Evolutionary conservation across 2,797 vertebrate species (phyloP).

Genomic region (Morelia viridis): DNA sequence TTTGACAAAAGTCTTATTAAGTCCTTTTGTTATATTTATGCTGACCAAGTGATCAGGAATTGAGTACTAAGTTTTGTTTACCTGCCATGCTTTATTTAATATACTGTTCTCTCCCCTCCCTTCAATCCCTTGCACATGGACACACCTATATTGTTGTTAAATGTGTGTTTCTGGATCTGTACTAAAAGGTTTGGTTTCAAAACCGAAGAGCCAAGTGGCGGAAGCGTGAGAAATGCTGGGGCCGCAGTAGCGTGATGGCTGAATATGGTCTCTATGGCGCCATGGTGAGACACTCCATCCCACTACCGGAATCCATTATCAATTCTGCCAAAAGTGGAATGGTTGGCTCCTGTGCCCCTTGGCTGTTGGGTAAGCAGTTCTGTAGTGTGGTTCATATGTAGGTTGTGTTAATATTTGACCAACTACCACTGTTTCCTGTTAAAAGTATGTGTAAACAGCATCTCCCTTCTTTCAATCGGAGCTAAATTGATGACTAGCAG

Average conservation of each 20-base stretch:
- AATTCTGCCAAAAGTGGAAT: conserved; percentile 80
- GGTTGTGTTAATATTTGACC: neutral
- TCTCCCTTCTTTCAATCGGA: neutral
- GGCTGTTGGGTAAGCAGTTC: conserved; percentile 84
- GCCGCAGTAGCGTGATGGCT: conserved; percentile 86
- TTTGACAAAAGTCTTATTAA: neutral
- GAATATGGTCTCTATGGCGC: conserved; percentile 87
- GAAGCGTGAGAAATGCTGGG: conserved; percentile 88
- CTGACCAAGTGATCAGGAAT: neutral
- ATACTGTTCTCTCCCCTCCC: neutral
- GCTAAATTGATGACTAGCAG: neutral
- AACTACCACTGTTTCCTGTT: neutral
- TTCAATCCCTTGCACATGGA: neutral
- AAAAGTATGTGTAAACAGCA: neutral
- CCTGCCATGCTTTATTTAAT: conserved; percentile 18
- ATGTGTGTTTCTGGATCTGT: conserved; percentile 40
- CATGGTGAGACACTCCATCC: conserved; percentile 89
- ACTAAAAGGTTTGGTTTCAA: conserved; percentile 87
- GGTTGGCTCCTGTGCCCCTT: conserved; percentile 83
- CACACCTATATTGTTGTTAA: accelerated
- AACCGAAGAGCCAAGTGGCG: conserved; percentile 89
- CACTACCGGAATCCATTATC: conserved; percentile 82
- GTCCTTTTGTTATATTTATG: neutral
- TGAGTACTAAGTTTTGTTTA: neutral
- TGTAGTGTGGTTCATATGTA: accelerated